These are phyloP conservation scores for Pocillopora damicornis DNA, from an alignment of 64 coral and sea anemone genomes.

Conservation along the genomic window DNA sequence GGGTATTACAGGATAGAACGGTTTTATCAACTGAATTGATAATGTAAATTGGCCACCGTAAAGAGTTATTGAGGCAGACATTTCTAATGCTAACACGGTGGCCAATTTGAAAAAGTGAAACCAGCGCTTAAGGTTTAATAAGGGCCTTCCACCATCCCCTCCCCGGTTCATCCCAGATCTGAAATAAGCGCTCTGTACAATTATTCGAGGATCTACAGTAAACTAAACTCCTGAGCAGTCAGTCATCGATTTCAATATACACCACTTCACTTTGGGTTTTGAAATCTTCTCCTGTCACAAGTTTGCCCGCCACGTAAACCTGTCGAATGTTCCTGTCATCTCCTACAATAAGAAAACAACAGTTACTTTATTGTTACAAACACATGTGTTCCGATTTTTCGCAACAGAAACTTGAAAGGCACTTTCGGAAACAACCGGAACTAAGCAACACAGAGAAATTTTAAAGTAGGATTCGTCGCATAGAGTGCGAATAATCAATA, in stretches of 20 bases:
- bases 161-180: not conserved
- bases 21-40: no score
- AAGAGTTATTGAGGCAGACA: not conserved
- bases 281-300: slow-evolving; percentile 31
- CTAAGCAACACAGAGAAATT: no score
- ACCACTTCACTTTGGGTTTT: not conserved
- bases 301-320: slow-evolving; percentile 51
- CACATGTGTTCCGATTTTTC: not conserved
- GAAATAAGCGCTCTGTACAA: not conserved
- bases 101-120: no score
- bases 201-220: no score
- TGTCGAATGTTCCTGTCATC: slow-evolving; percentile 60
- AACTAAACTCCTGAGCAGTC: not conserved
- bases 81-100: not conserved
- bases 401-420: no score
- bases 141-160: not conserved
- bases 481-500: no score
- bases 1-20: no score
- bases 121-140: no score
- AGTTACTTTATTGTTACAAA: not conserved
- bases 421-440: no score
- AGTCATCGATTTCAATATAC: not conserved
- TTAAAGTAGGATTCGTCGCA: no score
- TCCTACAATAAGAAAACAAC: slow-evolving; percentile 26
- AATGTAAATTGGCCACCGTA: not conserved